These are phyloP conservation scores for Enteromius fasciolatus DNA, from an alignment of 2,797 vertebrate genomes.

Conservation along the genomic window DNA sequence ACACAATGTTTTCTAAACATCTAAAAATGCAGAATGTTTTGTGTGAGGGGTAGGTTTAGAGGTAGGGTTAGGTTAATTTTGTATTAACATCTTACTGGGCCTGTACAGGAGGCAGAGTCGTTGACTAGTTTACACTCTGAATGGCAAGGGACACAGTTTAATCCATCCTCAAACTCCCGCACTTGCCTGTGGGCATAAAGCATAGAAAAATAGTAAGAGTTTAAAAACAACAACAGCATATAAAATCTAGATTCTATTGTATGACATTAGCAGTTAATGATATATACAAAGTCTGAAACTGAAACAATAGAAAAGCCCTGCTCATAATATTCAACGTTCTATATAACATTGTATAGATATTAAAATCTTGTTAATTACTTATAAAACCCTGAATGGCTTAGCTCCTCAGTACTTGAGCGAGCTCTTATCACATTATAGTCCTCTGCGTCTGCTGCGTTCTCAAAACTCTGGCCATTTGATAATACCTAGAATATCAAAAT, in stretches of 20 bases:
- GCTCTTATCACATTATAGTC: too few relatives aligned
- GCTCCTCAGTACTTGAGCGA: too few relatives aligned
- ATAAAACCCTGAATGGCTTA: too few relatives aligned
- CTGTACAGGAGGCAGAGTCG: conserved; percentile 84
- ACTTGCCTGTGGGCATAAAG: conserved; percentile 70
- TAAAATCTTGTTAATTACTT: too few relatives aligned
- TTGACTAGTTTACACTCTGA: conserved; percentile 89
- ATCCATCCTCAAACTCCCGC: conserved; percentile 83
- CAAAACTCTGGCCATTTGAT: too few relatives aligned
- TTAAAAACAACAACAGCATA: conserved; percentile 4
- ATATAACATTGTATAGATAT: too few relatives aligned
- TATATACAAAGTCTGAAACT: background rate
- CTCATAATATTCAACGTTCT: background rate
- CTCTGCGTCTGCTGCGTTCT: too few relatives aligned
- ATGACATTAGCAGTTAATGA: background rate
- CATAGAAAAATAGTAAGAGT: background rate
- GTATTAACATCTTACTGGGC: conserved; percentile 78
- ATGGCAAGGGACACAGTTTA: conserved; percentile 85
- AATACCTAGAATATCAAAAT: too few relatives aligned
- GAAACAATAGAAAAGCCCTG: background rate
- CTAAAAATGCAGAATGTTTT: background rate
- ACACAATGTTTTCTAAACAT: background rate
- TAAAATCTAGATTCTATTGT: background rate
- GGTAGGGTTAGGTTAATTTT: background rate
- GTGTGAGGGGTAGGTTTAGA: background rate